A percentile compares a stretch with the other conserved stretches of the same genome.
phyloP scores from a whole-genome alignment of 2,113 vertebrate species.

The Pipra filicauda region DNA sequence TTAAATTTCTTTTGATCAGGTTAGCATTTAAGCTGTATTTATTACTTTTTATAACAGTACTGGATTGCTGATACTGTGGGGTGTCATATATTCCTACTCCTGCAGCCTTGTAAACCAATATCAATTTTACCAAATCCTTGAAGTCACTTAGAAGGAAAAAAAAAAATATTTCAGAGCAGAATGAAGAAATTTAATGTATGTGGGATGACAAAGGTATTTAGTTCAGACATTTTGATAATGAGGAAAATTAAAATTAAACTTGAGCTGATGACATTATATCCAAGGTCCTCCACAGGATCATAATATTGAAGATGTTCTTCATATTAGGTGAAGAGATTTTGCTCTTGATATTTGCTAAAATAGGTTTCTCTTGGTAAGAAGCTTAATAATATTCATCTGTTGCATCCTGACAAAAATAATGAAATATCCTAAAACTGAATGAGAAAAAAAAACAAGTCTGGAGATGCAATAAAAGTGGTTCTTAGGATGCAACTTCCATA shows the following conservation, averaged over 20 bases:
- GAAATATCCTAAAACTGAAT: background rate
- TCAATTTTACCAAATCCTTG: background rate
- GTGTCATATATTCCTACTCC: background rate
- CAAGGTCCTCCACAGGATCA: background rate
- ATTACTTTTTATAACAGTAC: constrained; percentile 7
- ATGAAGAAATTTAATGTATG: background rate
- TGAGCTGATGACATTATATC: background rate
- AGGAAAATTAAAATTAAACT: background rate
- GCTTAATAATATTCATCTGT: background rate
- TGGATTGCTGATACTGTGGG: background rate
- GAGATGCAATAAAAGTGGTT: background rate
- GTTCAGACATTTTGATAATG: background rate
- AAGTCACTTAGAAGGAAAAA: background rate
- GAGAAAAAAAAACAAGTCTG: background rate
- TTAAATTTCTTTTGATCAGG: constrained; percentile 19
- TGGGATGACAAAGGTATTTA: background rate
- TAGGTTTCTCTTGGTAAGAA: background rate
- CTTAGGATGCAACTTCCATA: background rate
- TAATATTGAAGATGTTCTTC: background rate
- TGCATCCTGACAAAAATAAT: background rate
- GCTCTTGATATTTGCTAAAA: background rate
- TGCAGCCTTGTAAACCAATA: background rate
- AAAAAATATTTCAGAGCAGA: background rate
- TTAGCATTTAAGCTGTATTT: constrained; percentile 53
- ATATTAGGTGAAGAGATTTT: background rate